Evolutionary conservation across 2,113 vertebrate genomes (phyloP).

Genomic region (Drymodes brunneopygia): DNA sequence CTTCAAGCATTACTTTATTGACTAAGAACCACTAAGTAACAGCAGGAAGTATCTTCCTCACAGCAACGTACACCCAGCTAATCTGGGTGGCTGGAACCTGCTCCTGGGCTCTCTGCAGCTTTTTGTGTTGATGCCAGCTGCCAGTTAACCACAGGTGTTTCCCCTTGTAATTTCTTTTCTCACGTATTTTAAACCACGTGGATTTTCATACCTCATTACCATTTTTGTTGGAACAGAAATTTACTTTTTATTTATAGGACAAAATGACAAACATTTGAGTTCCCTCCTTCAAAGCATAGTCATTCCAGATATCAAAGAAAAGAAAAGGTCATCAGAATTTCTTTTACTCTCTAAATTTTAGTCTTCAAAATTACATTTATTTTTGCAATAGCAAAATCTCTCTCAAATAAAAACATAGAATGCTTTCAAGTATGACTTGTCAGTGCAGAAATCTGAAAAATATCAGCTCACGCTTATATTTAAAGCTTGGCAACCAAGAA

Average conservation of each 20-base stretch:
- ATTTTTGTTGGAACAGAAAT: not conserved
- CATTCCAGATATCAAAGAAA: not conserved
- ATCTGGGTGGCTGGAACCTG: not conserved
- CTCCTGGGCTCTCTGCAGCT: not conserved
- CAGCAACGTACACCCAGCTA: not conserved
- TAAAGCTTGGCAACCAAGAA: not conserved
- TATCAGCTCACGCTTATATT: not conserved
- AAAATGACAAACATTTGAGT: not conserved
- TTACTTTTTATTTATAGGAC: not conserved
- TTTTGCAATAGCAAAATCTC: not conserved
- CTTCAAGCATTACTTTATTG: not conserved
- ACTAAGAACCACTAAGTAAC: not conserved
- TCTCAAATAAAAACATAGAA: not conserved
- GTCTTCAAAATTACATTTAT: not conserved
- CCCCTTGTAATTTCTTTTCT: not conserved
- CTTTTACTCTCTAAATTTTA: not conserved
- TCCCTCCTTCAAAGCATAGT: not conserved
- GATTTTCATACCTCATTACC: not conserved
- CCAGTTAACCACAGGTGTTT: not conserved
- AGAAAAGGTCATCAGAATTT: not conserved
- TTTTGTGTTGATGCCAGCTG: not conserved
- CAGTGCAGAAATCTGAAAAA: not conserved
- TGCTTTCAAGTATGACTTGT: not conserved
- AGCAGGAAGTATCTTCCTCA: not conserved
- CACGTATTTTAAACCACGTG: not conserved